phyloP scores from a whole-genome alignment of 2,888 invertebrate species.

The Plemyria rubiginata region DNA sequence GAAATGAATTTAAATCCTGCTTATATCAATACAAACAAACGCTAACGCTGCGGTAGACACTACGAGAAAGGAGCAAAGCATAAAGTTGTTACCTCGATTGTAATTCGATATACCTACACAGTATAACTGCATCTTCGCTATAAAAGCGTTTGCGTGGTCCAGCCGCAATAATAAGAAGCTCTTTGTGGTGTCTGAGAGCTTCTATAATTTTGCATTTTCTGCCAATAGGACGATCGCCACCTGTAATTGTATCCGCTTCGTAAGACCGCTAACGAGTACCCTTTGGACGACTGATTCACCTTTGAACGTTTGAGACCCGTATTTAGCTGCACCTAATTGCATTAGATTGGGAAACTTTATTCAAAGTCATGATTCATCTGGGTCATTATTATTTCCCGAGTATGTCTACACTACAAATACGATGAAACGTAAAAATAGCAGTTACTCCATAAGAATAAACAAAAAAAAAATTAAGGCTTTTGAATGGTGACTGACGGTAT shows the following conservation, averaged over 20 bases:
- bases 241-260: constrained; percentile 80
- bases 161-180: constrained; percentile 72
- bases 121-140: constrained; percentile 43
- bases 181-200: constrained; percentile 69
- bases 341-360: constrained; percentile 11
- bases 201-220: constrained; percentile 65
- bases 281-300: constrained; percentile 40
- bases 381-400: neutral
- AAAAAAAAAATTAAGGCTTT: no score
- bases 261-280: constrained; percentile 55
- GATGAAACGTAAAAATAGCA: no score
- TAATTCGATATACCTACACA: constrained; percentile 49
- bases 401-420: no score
- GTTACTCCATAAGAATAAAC: no score
- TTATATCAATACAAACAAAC: no score
- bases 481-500: no score
- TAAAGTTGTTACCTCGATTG: constrained; percentile 48
- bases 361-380: neutral
- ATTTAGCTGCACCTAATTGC: constrained; percentile 43
- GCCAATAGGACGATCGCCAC: constrained; percentile 66
- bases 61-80: neutral
- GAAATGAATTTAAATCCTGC: no score
- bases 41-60: no score
- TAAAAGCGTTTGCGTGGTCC: constrained; percentile 54
- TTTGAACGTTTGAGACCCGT: constrained; percentile 38